These are phyloP conservation scores for Aphyosemion australe DNA, from an alignment of 2,113 vertebrate genomes.

Conservation along the genomic window DNA sequence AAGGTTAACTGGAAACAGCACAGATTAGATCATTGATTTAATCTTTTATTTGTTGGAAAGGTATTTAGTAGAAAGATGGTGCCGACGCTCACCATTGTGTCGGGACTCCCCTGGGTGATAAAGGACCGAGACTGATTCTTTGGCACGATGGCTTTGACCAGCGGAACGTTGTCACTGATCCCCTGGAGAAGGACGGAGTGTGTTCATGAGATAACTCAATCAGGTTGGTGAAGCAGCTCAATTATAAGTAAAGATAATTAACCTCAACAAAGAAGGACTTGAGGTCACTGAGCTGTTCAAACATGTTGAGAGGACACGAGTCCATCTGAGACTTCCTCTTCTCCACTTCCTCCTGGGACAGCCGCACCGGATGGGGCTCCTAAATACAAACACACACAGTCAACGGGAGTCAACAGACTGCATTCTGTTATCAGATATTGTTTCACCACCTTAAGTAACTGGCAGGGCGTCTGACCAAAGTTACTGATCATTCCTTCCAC, in stretches of 20 bases:
- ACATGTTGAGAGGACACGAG: constrained; percentile 86
- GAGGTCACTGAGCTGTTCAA: constrained; percentile 90
- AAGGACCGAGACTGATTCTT: constrained; percentile 96
- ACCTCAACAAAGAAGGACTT: constrained; percentile 99
- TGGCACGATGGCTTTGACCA: constrained; percentile 92
- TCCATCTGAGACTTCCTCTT: constrained; percentile 87
- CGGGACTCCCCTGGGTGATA: constrained; percentile 96
- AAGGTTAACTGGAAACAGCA: constrained; percentile 83
- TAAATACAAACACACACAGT: constrained; percentile 44
- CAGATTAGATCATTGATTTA: neutral
- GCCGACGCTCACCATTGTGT: constrained; percentile 86
- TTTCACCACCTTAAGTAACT: constrained; percentile 88
- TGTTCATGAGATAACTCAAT: neutral
- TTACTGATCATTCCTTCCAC: constrained; percentile 99
- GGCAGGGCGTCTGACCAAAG: constrained; percentile 98
- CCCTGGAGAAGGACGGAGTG: constrained; percentile 76
- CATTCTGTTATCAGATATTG: neutral
- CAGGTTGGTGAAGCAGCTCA: neutral
- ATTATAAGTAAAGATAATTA: neutral
- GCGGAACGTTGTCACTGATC: constrained; percentile 91
- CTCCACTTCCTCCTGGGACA: constrained; percentile 90
- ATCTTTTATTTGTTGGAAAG: neutral
- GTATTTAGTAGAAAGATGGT: neutral
- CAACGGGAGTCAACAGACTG: too few species aligned
- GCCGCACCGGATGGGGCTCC: constrained; percentile 93